Evolutionary conservation across 2,888 invertebrate genomes (phyloP).

Genomic region (Petrolisthes cinctipes): DNA sequence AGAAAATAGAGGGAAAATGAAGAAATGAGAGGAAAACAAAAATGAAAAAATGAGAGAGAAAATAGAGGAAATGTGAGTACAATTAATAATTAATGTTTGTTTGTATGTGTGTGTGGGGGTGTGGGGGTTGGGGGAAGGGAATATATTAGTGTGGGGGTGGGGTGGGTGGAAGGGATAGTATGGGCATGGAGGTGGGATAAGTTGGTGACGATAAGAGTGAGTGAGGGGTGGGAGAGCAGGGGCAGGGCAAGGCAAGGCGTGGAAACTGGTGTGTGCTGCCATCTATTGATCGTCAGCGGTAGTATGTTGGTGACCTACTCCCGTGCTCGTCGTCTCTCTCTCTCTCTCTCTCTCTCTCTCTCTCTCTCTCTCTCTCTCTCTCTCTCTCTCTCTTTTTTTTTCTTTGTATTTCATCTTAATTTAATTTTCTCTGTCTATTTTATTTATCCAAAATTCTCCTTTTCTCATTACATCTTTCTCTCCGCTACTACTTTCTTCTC

Average conservation of each 20-base stretch:
- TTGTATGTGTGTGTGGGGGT: not conserved
- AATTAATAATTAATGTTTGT: not conserved
- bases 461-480: not conserved
- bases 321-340: not conserved
- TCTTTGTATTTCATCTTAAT: not conserved
- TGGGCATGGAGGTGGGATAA: not conserved
- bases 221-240: not conserved
- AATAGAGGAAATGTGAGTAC: not conserved
- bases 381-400: no score
- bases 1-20: not conserved
- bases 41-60: not conserved
- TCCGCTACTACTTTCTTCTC: not conserved
- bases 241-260: not conserved
- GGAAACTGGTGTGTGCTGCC: conserved; percentile 32
- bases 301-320: conserved; percentile 26
- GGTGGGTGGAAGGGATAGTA: not conserved
- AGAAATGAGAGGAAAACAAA: no score
- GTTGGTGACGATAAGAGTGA: not conserved
- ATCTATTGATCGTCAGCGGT: conserved; percentile 36
- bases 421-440: not conserved
- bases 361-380: no score
- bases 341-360: not conserved
- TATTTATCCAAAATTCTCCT: not conserved
- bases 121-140: not conserved
- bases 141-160: not conserved